Evolutionary conservation across 2,888 invertebrate species (phyloP), one percentile per base, ranked within the genome.

Genomic region (Acronicta alni): DNA sequence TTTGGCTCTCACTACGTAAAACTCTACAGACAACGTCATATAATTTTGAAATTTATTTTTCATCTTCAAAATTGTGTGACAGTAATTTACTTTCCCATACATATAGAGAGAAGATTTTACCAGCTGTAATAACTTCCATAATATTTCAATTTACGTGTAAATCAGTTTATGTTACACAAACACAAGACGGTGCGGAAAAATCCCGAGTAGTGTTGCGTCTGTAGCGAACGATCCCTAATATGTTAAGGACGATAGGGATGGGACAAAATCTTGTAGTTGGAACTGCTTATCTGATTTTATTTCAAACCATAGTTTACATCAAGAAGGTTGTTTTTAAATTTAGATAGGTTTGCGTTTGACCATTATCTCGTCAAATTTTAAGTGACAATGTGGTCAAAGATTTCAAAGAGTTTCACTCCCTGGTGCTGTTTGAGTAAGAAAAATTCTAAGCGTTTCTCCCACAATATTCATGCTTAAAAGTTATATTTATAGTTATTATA

Each of bases 221-320:
- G 85, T 72, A 67, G 80, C 75, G 81, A 84, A 85, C 81, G 83
- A 82, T 80, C 80, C 81, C 81, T 86, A 84, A 86, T 85, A 86
- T 84, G 85, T 84, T 83, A 81, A 83, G 81, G 78, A 75, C 67
- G 67, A 3, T 67, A 67, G 65, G 43, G 67, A 52, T 65, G 79
- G 67, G 67, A 68, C 32, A 43, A n/a, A n/a, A n/a, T n/a, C n/a
- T n/a, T n/a, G n/a, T n/a, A n/a, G n/a, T n/a, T n/a, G n/a, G n/a
- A n/a, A n/a, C n/a, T n/a, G n/a, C n/a, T n/a, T n/a, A n/a, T n/a
- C n/a, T n/a, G n/a, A n/a, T n/a, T n/a, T n/a, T n/a, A n/a, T n/a
- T n/a, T n/a, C n/a, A n/a, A n/a, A n/a, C n/a, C n/a, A n/a, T n/a
- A n/a, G n/a, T n/a, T n/a, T n/a, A n/a, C n/a, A n/a, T n/a, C n/a